Evolutionary conservation across 1,140 invertebrate species (phyloP).

Genomic region (Daktulosphaira vitifoliae): DNA sequence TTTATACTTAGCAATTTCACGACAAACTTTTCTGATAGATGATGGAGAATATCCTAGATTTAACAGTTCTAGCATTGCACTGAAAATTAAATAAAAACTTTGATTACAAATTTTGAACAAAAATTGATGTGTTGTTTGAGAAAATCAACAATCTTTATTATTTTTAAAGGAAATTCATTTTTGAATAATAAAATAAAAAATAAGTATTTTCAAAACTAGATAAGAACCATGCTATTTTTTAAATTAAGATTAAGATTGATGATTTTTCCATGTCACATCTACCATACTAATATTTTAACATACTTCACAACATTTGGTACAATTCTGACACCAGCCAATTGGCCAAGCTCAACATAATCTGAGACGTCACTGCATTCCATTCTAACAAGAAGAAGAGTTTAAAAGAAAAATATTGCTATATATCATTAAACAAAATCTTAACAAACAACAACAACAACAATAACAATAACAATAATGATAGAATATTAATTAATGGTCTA

Average conservation of each 20-base stretch:
- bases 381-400: constrained; percentile 30
- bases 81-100: constrained; percentile 21
- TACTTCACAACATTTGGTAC: constrained; percentile 8
- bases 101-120: too few relatives aligned
- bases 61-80: constrained; percentile 26
- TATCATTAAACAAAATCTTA: background rate
- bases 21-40: constrained; percentile 10
- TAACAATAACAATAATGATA: background rate
- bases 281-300: background rate
- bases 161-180: too few relatives aligned
- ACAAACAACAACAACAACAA: background rate
- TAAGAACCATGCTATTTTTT: too few relatives aligned
- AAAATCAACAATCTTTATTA: too few relatives aligned
- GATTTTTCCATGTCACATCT: too few relatives aligned
- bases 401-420: background rate
- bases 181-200: too few relatives aligned
- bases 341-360: constrained; percentile 26
- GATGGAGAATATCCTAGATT: constrained; percentile 20
- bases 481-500: background rate
- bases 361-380: constrained; percentile 3
- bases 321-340: constrained; percentile 15
- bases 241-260: too few relatives aligned
- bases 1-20: constrained; percentile 25
- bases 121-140: too few relatives aligned
- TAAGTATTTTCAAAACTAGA: too few relatives aligned